Evolutionary conservation across 2,113 vertebrate genomes (phyloP), one percentile per base, ranked within the genome.

Genomic region (Macquaria australasica): DNA sequence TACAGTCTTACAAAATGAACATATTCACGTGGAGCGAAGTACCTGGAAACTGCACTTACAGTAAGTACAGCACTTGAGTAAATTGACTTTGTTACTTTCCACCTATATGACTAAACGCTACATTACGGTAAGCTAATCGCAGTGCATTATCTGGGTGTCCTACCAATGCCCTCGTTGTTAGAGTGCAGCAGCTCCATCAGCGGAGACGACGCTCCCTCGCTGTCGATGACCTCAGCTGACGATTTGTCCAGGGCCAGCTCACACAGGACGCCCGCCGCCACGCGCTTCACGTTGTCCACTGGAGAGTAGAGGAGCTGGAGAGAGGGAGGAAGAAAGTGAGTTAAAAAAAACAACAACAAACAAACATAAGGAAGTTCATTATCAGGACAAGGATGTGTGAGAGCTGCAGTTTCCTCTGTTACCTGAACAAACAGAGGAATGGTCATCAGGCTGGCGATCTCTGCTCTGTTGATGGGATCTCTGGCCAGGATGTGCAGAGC

Each of bases 351-450:
- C 14, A 51, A 50, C 37, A 18, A 53, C 31, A 31, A 4, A 25
- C 2, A 51, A 12, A 8, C 21, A 56, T 0, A 8, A 7, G 6
- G 25, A 34, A 50, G 53, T 11, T 4, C 8, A 48, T 28, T 7
- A 63, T 39, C 3, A 53, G 41, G 5, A n/a, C 0, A 2, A 25
- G 5, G 10, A 7, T 16, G 11, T 3, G n/a, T 23, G 18, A 31
- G 56, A 18, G 16, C 14, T 53, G 34, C 12, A 2, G 51, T 25
- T 51, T 77, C 31, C 43, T 67, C 16, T 0, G 20, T 28, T 87
- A 99, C 98, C 97, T 99, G 98, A 84, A 99, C 98, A 43, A 99
- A 98, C 73, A 99, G 96, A 10, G 98, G 98, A 84, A 99, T 97
- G 90, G 97, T 97, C 84, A 98, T 96, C 88, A 98, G 95, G 78